phyloP scores from a whole-genome alignment of 2,888 invertebrate genomes.

The Meandrusa payeni region DNA sequence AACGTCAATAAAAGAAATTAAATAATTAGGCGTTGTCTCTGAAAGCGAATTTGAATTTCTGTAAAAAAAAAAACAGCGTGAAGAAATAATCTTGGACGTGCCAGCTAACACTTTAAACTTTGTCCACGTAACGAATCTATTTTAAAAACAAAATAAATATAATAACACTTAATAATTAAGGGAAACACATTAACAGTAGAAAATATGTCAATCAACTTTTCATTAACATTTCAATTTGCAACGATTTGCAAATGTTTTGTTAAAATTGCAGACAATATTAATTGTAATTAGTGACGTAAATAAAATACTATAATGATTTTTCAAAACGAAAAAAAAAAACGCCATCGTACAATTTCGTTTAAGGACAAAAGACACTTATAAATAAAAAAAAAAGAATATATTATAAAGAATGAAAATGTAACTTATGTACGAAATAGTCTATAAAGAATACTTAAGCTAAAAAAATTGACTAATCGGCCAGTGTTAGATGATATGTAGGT shows the following conservation, averaged over 20 bases:
- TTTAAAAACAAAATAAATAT: conserved; percentile 31
- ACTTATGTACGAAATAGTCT: conserved; percentile 41
- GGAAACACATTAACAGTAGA: not conserved
- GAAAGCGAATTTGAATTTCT: conserved; percentile 2
- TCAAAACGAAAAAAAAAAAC: too few species aligned
- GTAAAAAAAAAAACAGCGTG: conserved; percentile 6
- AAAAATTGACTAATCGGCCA: conserved; percentile 73
- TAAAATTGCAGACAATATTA: not conserved
- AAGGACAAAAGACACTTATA: conserved; percentile 20
- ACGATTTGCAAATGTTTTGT: not conserved
- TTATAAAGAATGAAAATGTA: conserved; percentile 25
- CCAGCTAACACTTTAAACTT: not conserved
- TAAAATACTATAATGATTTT: too few species aligned
- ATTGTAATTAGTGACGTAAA: not conserved
- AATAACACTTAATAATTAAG: conserved; percentile 36
- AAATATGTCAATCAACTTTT: conserved; percentile 1
- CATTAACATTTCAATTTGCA: too few species aligned
- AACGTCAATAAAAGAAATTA: conserved; percentile 48
- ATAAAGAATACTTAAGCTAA: conserved; percentile 71
- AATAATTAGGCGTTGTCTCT: conserved; percentile 35
- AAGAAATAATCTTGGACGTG: not conserved
- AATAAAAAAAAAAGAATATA: conserved; percentile 22
- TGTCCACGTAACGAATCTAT: not conserved
- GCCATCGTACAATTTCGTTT: not conserved
- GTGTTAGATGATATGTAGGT: conserved; percentile 55